Evolutionary conservation across 2,113 vertebrate species (phyloP).

Genomic region (Oryzias woworae): DNA sequence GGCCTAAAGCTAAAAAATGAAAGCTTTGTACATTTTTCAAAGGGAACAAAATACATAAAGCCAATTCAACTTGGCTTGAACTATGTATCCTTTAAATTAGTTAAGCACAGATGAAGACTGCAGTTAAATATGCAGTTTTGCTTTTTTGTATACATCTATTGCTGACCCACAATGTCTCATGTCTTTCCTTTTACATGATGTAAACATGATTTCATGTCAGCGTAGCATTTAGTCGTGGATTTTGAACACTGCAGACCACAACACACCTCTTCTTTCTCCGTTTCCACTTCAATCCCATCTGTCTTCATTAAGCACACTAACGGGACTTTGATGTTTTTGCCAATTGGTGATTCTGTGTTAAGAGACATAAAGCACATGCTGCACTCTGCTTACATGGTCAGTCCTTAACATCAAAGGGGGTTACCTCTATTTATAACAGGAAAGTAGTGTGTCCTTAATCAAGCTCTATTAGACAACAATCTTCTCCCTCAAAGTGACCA

Average conservation of each 20-base stretch:
- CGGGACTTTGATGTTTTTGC: slow-evolving; percentile 55
- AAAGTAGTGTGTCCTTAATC: slow-evolving; percentile 55
- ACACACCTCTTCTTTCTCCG: slow-evolving; percentile 16
- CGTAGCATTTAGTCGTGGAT: slow-evolving; percentile 31
- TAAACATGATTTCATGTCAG: not conserved
- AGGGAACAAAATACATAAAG: too few species aligned
- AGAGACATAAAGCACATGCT: slow-evolving; percentile 55
- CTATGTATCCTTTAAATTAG: too few species aligned
- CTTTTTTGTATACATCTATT: too few species aligned
- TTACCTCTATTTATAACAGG: slow-evolving; percentile 33
- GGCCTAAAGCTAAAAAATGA: too few species aligned
- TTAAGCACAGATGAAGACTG: too few species aligned
- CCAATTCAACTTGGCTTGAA: too few species aligned
- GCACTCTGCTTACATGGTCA: slow-evolving; percentile 33
- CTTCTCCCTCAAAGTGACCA: slow-evolving; percentile 55
- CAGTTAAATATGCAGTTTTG: too few species aligned
- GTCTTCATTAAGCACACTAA: slow-evolving; percentile 54
- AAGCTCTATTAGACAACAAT: slow-evolving; percentile 46
- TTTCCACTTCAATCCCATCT: slow-evolving; percentile 40
- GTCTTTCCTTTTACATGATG: too few species aligned
- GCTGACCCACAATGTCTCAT: too few species aligned
- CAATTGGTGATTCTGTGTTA: slow-evolving; percentile 60
- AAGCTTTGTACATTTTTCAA: too few species aligned
- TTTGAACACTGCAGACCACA: slow-evolving; percentile 27
- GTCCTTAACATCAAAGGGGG: slow-evolving; percentile 52